Evolutionary conservation across 2,888 invertebrate species (phyloP).

Genomic region (Orchesellides sinensis): DNA sequence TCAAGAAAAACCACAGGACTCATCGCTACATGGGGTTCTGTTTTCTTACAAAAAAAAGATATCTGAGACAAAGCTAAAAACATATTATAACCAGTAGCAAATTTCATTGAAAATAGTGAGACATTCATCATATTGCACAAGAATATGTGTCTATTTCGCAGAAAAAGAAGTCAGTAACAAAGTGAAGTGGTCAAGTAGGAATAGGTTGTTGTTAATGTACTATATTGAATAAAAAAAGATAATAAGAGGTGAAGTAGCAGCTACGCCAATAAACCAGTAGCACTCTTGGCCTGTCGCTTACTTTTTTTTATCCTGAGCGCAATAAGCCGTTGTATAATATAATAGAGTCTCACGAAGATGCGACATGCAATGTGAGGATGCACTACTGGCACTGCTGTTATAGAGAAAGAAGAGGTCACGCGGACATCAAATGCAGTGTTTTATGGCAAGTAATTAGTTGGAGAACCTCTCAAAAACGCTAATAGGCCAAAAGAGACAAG

Average conservation of each 20-base stretch:
- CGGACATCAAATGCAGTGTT: constrained; percentile 47
- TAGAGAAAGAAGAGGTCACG: constrained; percentile 36
- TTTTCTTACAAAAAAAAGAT: not conserved
- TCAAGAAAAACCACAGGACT: constrained; percentile 10
- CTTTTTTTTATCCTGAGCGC: not conserved
- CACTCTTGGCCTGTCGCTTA: constrained; percentile 22
- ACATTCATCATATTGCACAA: constrained; percentile 55
- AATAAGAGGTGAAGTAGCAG: constrained; percentile 1
- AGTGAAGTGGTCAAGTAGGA: constrained; percentile 50
- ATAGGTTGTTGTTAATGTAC: too few relatives aligned
- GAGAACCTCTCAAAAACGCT: constrained; percentile 33
- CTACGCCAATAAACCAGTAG: constrained; percentile 38
- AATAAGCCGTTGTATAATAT: not conserved
- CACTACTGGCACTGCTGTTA: not conserved
- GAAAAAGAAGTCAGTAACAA: not conserved
- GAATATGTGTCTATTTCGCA: constrained; percentile 22
- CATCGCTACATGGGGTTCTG: too few relatives aligned
- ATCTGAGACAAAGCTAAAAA: constrained; percentile 7
- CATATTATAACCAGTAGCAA: constrained; percentile 45
- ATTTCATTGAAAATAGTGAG: constrained; percentile 33
- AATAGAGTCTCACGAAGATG: constrained; percentile 11
- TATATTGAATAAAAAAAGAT: too few relatives aligned
- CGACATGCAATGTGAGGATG: not conserved
- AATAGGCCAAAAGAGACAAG: constrained; percentile 27
- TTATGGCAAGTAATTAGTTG: constrained; percentile 36